Percentiles rank a stretch among this genome's conserved stretches.
These are phyloP conservation scores for Zeugodacus cucurbitae DNA, from an alignment of 1,140 invertebrate genomes.

Conservation along the genomic window DNA sequence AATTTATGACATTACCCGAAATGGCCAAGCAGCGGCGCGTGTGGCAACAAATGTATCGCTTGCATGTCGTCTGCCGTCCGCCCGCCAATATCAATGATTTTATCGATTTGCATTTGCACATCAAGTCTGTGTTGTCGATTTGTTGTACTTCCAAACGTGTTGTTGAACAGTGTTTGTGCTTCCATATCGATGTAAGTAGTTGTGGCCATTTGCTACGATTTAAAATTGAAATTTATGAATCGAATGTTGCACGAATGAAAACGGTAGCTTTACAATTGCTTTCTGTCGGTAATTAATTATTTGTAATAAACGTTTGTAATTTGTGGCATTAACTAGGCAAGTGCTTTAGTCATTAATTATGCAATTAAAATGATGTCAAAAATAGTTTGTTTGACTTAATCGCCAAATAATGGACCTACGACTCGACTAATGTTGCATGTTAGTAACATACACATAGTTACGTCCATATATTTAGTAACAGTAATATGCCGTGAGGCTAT, in stretches of 20 bases:
- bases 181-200: background rate
- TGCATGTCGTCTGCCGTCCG: background rate
- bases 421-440: background rate
- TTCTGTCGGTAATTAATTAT: background rate
- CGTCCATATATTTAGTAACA: background rate
- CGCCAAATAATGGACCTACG: background rate
- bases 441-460: background rate
- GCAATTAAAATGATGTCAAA: slow-evolving; percentile 10
- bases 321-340: background rate
- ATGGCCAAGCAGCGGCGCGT: slow-evolving; percentile 55
- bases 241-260: background rate
- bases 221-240: background rate
- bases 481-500: too few relatives aligned
- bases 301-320: background rate
- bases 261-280: background rate
- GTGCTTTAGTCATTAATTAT: background rate
- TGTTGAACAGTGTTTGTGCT: background rate
- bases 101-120: background rate
- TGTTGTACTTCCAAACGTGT: background rate
- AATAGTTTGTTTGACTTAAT: background rate
- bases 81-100: slow-evolving; percentile 4
- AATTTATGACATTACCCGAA: slow-evolving; percentile 57
- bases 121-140: background rate
- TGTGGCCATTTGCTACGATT: background rate
- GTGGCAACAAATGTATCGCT: slow-evolving; percentile 55